phyloP scores from a whole-genome alignment of 2,888 invertebrate species.

The Oxyteleia sp. region DNA sequence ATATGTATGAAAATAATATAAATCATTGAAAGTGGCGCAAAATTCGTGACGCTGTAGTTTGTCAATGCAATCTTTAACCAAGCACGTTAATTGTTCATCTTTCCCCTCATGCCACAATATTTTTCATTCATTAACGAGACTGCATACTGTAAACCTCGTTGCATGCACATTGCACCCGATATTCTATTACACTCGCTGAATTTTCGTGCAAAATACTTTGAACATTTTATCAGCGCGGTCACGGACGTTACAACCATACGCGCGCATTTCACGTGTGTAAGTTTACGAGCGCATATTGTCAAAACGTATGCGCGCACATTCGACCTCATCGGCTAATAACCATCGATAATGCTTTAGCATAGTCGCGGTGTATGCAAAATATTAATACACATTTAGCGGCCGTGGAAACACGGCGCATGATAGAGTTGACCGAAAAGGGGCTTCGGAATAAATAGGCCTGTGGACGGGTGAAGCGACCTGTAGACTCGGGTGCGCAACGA shows the following conservation, averaged over 20 bases:
- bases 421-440: constrained; percentile 66
- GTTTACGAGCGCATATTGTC: constrained; percentile 47
- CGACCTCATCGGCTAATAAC: constrained; percentile 82
- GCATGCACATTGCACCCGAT: constrained; percentile 71
- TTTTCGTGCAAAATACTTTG: constrained; percentile 77
- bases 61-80: constrained; percentile 65
- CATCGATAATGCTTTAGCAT: constrained; percentile 83
- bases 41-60: constrained; percentile 53
- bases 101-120: constrained; percentile 61
- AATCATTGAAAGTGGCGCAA: constrained; percentile 48
- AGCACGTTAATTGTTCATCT: constrained; percentile 68
- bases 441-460: constrained; percentile 44
- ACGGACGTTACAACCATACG: constrained; percentile 53
- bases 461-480: constrained; percentile 56
- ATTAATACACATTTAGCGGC: constrained; percentile 84
- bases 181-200: constrained; percentile 77
- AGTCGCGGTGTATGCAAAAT: constrained; percentile 85
- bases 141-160: constrained; percentile 62
- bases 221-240: constrained; percentile 77
- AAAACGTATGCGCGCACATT: constrained; percentile 74
- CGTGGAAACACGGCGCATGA: constrained; percentile 75
- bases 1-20: constrained; percentile 42
- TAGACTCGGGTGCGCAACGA: constrained; percentile 65
- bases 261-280: constrained; percentile 30
- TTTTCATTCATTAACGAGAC: constrained; percentile 72